phyloP scores from a whole-genome alignment of 1,140 invertebrate genomes.

The Nymphalis io region DNA sequence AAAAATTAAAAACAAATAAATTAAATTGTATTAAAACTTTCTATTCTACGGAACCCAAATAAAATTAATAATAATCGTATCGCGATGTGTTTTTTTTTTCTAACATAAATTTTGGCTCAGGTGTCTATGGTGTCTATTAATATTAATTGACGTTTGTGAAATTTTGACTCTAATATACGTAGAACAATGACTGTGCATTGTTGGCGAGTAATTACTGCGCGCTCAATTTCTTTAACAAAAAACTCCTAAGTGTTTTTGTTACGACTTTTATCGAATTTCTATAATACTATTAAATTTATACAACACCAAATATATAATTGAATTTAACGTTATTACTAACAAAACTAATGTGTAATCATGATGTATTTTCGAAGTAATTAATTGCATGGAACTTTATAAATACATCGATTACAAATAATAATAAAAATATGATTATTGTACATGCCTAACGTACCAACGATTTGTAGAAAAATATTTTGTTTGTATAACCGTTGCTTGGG shows the following conservation, averaged over 20 bases:
- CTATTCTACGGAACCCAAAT: constrained; percentile 50
- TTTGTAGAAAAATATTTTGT: too few relatives aligned
- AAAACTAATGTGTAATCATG: too few relatives aligned
- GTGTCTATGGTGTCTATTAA: constrained; percentile 79
- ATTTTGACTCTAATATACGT: constrained; percentile 64
- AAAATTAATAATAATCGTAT: constrained; percentile 48
- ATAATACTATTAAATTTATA: constrained; percentile 11
- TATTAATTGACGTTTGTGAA: constrained; percentile 78
- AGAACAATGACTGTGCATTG: constrained; percentile 75
- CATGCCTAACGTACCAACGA: too few relatives aligned
- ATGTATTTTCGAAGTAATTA: too few relatives aligned
- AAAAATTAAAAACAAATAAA: constrained; percentile 2
- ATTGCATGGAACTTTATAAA: too few relatives aligned
- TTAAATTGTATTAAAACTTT: constrained; percentile 5
- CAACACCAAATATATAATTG: neutral
- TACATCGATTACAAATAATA: too few relatives aligned
- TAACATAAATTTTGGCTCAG: constrained; percentile 60
- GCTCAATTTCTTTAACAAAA: constrained; percentile 57
- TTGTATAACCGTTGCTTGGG: too few relatives aligned
- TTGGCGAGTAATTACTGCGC: constrained; percentile 49
- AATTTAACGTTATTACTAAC: too few relatives aligned
- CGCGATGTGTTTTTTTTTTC: constrained; percentile 65
- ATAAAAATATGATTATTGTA: too few relatives aligned
- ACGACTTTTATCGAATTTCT: constrained; percentile 21
- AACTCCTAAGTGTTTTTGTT: constrained; percentile 20